Evolutionary conservation across 2,888 invertebrate species (phyloP).

Genomic region (Microdon myrmicae): DNA sequence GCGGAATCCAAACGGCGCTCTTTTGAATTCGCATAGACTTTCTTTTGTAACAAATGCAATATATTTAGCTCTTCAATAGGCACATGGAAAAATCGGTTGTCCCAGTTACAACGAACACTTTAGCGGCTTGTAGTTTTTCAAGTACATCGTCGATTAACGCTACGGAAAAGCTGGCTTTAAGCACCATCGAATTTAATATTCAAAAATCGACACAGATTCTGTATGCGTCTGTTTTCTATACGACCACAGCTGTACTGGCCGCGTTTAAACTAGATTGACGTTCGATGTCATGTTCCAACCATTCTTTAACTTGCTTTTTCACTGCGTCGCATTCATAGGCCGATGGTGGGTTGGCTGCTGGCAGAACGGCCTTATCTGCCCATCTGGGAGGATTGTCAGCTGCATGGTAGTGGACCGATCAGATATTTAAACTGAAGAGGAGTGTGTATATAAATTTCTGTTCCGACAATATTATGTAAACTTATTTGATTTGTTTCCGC

Average conservation of each 20-base stretch:
- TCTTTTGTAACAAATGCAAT: conserved; percentile 59
- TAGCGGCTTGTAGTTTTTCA: conserved; percentile 55
- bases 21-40: conserved; percentile 63
- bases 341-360: conserved; percentile 47
- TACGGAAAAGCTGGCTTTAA: conserved; percentile 58
- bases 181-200: conserved; percentile 57
- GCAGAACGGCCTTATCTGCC: conserved; percentile 55
- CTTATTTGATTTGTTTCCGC: no score
- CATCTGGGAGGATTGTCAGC: conserved; percentile 55
- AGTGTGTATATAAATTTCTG: no score
- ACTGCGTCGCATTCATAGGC: conserved; percentile 36
- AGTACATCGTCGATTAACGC: conserved; percentile 61
- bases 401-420: conserved; percentile 3
- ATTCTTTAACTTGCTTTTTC: conserved; percentile 55
- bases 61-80: conserved; percentile 21
- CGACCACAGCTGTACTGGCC: conserved; percentile 51
- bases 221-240: conserved; percentile 40
- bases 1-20: conserved; percentile 62
- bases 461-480: no score
- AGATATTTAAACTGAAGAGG: neutral
- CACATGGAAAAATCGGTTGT: conserved; percentile 34
- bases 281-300: conserved; percentile 57
- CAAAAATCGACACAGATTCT: conserved; percentile 61
- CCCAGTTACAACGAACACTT: conserved; percentile 10
- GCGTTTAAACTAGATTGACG: conserved; percentile 56